Evolutionary conservation across 1,140 invertebrate species (phyloP), one percentile per base, ranked within the genome.

Genomic region (Delia radicum): DNA sequence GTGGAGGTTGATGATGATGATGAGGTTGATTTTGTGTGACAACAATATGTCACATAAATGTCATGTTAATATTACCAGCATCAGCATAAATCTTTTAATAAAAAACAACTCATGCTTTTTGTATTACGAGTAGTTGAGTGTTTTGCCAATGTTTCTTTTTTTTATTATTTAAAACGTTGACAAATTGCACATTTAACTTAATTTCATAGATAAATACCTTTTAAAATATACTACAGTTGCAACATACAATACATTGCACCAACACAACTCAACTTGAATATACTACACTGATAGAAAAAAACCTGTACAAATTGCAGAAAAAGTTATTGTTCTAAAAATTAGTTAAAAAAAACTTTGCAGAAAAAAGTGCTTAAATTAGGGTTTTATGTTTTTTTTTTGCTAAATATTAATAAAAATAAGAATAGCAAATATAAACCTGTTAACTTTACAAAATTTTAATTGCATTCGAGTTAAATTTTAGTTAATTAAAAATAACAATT

Each of bases 161-260:
- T 55, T 55, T 55, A 7, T 24, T n/a, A 21, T 3, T 0, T 33
- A 69, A 69, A 69, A 29, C 65, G 65, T 69, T 69, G 65, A 69
- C 65, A 69, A 69, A 69, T 69, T 69, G 65, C 65, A 69, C 65
- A 69, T 69, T 69, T 69, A 69, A 69, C 31, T 69, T 69, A 69
- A 69, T 69, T 69, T 69, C 65, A 69, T 69, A 69, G 65, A 69
- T 69, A 69, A 69, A 69, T 69, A 69, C 65, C 65, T 69, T 69
- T 69, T 69, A 18, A 55, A 21, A 55, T 10, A 55, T 55, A 55
- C 48, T 8, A 42, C 37, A 42, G 37, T 42, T 42, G 37, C 37
- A 42, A 42, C n/a, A 42, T 3, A 15, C 10, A 10, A 55, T n/a
- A 10, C 3, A 55, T 21, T 55, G 48, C 48, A 21, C 4, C 48